phyloP scores from a whole-genome alignment of 2,797 vertebrate species.

The Pyrocephalus nanus region DNA sequence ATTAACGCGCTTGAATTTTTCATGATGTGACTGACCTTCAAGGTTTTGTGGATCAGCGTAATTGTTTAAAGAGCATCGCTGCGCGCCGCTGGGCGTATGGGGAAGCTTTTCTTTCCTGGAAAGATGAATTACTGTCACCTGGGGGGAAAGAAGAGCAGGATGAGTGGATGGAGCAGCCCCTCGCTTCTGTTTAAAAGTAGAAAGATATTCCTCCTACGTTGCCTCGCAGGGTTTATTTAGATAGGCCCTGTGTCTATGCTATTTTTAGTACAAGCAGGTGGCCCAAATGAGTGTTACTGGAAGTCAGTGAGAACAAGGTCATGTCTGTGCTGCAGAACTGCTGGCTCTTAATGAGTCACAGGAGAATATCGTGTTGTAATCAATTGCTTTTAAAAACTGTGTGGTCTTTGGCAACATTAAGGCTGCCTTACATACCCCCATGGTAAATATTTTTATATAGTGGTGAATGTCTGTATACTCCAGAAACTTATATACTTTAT shows the following conservation, averaged over 20 bases:
- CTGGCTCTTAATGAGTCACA: not conserved
- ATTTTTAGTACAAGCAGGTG: not conserved
- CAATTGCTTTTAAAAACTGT: not conserved
- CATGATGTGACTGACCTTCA: not conserved
- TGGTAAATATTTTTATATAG: not conserved
- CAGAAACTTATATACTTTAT: not conserved
- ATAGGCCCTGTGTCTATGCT: not conserved
- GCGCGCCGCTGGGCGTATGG: not conserved
- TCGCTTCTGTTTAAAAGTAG: not conserved
- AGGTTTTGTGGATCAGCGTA: not conserved
- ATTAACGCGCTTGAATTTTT: not conserved
- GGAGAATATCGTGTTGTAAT: not conserved
- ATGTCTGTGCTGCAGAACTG: not conserved
- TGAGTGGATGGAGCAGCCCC: not conserved
- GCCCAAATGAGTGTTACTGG: not conserved
- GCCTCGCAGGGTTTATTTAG: not conserved
- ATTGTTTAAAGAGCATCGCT: not conserved
- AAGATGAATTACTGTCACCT: not conserved
- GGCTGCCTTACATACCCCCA: not conserved
- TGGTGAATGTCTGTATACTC: not conserved
- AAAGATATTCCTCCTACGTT: rapidly evolving
- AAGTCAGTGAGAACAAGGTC: not conserved
- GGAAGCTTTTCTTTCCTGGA: not conserved
- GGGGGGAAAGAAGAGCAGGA: not conserved
- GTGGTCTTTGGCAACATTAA: rapidly evolving